Base-by-base conservation (phyloP, 2,888 invertebrate genomes). In the Masnerella sp. region DNA sequence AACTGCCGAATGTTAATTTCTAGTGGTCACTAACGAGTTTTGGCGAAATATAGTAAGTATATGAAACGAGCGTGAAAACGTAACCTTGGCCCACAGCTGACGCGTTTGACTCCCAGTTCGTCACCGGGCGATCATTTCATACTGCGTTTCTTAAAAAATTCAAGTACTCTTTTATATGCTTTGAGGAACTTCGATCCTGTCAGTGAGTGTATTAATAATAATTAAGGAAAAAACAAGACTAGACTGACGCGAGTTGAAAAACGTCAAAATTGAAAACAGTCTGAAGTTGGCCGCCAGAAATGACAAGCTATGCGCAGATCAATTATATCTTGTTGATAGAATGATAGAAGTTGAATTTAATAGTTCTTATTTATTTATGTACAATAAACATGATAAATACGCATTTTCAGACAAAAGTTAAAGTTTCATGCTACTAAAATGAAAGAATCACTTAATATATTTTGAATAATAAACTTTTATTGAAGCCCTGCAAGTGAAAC, bases 51-150 rank as follows among this genome's bases (percentile, higher is more conserved):
- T 45, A 61, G 65, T 47, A 65, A 38, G 52, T 52, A 42, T 59
- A 32, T 12, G 20, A 62, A 15, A 28, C 17, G 15, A 3, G 14
- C 20, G 17, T 28, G 36, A 0, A 32, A 51, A 52, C 43, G 18
- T 45, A 62, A 58, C 71, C 71, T 71, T 71, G 64, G 64, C 64
- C 64, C 32, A 51, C 56, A 40, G 22, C 30, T 47, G 52, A 54
- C 25, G 14, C 5, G 22, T 25, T 25, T 4, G 7, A 17, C 15
- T 45, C 9, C 12, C 14, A 45, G 2, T 20, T 25, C 7, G 25
- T 7, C 7, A 25, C 4, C 25, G 25, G 20, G 18, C 42, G n/a
- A 42, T n/a, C 42, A 15, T 42, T 5, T 18, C 7, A 38, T 9
- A 7, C 15, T 38, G 38, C 5, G 11, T 17, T 17, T 40, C 18